Conservation (phyloP, 2,888 invertebrate genomes). For the Epirrhoe tristata region DNA sequence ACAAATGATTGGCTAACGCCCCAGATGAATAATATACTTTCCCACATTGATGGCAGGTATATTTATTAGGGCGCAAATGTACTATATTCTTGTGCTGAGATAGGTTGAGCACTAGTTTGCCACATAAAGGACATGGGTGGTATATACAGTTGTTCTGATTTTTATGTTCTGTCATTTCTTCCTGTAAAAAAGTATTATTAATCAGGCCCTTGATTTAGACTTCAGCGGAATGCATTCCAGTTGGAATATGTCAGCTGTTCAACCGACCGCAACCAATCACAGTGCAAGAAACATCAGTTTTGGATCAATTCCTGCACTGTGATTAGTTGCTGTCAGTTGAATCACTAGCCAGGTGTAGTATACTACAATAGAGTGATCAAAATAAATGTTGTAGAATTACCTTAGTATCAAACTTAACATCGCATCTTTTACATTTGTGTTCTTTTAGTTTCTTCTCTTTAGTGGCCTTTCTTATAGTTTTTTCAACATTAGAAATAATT, state of each 20-base stretch:
- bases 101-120: slow-evolving; percentile 47
- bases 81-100: slow-evolving; percentile 42
- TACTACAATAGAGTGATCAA: no score
- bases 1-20: slow-evolving; percentile 45
- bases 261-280: no score
- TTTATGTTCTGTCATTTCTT: slow-evolving; percentile 38
- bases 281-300: no score
- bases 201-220: no score
- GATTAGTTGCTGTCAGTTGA: no score
- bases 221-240: no score
- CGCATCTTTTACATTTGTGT: slow-evolving; percentile 44
- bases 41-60: slow-evolving; percentile 50
- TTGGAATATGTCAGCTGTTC: no score
- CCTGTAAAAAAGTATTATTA: slow-evolving; percentile 31
- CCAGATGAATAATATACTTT: slow-evolving; percentile 46
- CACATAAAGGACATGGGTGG: slow-evolving; percentile 46
- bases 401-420: slow-evolving; percentile 46
- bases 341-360: no score
- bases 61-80: slow-evolving; percentile 41
- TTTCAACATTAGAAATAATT: slow-evolving; percentile 18
- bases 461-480: slow-evolving; percentile 12
- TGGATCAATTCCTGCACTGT: no score
- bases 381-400: slow-evolving; percentile 23
- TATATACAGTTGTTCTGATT: slow-evolving; percentile 39
- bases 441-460: slow-evolving; percentile 27